Base-by-base conservation (phyloP, 2,888 invertebrate genomes). In the Eristalis intricaria region DNA sequence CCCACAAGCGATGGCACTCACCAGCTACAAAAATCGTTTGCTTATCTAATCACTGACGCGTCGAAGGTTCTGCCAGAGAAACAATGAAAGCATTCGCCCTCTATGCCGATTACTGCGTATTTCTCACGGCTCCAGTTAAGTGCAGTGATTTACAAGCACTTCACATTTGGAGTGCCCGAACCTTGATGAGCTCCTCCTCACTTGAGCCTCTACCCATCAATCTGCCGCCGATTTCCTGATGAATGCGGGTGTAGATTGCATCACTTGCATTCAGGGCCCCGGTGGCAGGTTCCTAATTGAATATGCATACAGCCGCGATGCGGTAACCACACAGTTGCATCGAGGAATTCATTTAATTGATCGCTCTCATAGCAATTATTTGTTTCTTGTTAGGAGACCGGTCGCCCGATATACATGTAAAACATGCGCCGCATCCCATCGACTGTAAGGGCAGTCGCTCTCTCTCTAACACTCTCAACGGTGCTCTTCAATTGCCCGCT, bases 401-500 rank as follows among this genome's bases (percentile, higher is more conserved):
- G 68, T 60, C 32, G 15, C 56, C 2, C n/a, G 68, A 63, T 50
- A 69, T 69, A 61, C 63, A 50, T n/a, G n/a, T n/a, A n/a, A 43
- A 63, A 26, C 35, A 23, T 38, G n/a, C 38, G 19, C 32, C 8
- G 32, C 32, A 32, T 32, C 32, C 10, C 32, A 4, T 56, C 58
- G 38, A 26, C n/a, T n/a, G 1, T n/a, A 43, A 43, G 19, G 19
- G 50, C 50, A n/a, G 8, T 50, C 19, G 8, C 50, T 4, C 50
- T 8, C 19, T 10, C 32, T 32, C 32, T 26, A n/a, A 2, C 15
- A 3, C 29, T 29, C 29, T 2, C 29, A 5, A 4, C 4, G 29
- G 4, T 1, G n/a, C 43, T n/a, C n/a, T n/a, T 15, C 43, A 43
- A 19, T 0, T 50, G 50, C 50, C 50, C 8, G 19, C 50, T 1